Evolutionary conservation across 2,888 invertebrate genomes (phyloP).

Genomic region (Heteropelma amictum): DNA sequence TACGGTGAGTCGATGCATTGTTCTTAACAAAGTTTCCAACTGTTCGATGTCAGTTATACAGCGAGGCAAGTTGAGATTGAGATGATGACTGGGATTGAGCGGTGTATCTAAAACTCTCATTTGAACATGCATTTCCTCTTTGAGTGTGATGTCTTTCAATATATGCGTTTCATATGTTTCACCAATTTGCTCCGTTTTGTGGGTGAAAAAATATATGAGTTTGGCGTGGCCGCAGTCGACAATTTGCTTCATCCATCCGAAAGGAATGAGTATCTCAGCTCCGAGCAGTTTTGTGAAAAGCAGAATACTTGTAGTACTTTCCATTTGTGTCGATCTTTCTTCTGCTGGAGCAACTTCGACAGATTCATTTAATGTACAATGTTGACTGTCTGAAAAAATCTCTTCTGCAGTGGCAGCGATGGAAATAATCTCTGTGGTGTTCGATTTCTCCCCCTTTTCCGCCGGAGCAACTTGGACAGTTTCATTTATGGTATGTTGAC

Average conservation of each 20-base stretch:
- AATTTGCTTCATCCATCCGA: slow-evolving; percentile 1
- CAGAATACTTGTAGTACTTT: background rate
- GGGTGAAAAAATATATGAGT: background rate
- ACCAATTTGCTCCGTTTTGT: background rate
- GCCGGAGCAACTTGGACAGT: background rate
- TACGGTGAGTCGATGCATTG: background rate
- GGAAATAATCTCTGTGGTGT: background rate
- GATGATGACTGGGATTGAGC: background rate
- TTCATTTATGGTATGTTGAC: background rate
- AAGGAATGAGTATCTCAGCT: slow-evolving; percentile 3
- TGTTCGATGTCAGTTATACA: background rate
- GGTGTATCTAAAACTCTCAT: slow-evolving; percentile 11
- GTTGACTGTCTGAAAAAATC: background rate
- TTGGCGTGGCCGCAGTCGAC: background rate
- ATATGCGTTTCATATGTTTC: background rate
- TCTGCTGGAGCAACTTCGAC: background rate
- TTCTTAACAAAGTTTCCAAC: background rate
- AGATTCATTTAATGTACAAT: background rate
- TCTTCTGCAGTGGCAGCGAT: slow-evolving; percentile 1
- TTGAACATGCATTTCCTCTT: slow-evolving; percentile 17
- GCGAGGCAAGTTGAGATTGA: slow-evolving; percentile 6
- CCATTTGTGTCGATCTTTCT: background rate
- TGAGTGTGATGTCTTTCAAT: slow-evolving; percentile 10
- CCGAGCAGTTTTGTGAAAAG: background rate
- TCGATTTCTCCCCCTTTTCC: background rate